Evolutionary conservation across 2,888 invertebrate species (phyloP).

Genomic region (Chalcis sispes): DNA sequence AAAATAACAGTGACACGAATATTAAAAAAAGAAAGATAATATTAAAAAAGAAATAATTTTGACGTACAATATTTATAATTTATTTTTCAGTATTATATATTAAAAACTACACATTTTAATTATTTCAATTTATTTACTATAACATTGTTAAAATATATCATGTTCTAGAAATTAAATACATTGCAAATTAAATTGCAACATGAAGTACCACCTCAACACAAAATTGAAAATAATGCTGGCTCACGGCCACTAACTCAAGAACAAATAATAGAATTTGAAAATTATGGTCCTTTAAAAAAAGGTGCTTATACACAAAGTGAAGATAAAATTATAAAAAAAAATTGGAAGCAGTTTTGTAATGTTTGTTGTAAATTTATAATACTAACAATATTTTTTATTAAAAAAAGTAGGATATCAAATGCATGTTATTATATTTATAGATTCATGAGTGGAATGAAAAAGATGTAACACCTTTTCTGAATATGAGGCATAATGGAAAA

Average conservation of each 20-base stretch:
- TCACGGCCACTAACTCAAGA: constrained; percentile 46
- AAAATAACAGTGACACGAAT: background rate
- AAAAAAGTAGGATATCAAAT: background rate
- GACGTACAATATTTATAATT: background rate
- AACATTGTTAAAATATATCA: background rate
- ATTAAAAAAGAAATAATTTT: background rate
- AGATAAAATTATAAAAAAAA: constrained; percentile 63
- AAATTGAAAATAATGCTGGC: constrained; percentile 59
- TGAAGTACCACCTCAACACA: constrained; percentile 66
- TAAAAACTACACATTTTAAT: background rate
- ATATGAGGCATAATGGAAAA: constrained; percentile 53
- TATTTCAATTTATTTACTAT: constrained; percentile 7
- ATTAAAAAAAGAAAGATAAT: background rate
- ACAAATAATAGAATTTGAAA: constrained; percentile 58
- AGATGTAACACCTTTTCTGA: constrained; percentile 62
- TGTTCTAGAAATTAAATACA: constrained; percentile 60
- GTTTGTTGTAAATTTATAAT: constrained; percentile 55
- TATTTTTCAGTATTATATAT: background rate
- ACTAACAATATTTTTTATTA: background rate
- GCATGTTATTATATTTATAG: constrained; percentile 57
- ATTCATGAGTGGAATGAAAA: constrained; percentile 66
- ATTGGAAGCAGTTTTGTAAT: constrained; percentile 67
- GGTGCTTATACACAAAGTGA: constrained; percentile 61
- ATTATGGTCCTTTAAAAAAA: constrained; percentile 61
- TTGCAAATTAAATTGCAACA: constrained; percentile 62